Evolutionary conservation across 1,140 invertebrate genomes (phyloP).

Genomic region (Acromyrmex charruanus): DNA sequence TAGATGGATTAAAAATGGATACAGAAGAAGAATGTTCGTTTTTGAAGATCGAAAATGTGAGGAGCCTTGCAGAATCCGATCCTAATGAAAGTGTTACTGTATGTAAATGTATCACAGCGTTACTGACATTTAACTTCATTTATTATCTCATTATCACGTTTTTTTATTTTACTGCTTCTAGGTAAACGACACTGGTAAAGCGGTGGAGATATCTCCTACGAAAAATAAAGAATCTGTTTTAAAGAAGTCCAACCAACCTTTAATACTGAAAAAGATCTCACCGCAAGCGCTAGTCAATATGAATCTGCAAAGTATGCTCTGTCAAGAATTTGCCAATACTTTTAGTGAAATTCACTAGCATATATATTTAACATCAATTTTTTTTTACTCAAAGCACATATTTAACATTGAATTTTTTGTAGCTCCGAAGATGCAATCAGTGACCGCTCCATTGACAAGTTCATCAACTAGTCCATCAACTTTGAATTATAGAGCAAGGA

Average conservation of each 20-base stretch:
- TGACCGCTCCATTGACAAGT: slow-evolving; percentile 5
- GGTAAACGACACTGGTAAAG: slow-evolving; percentile 81
- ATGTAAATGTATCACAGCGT: slow-evolving; percentile 24
- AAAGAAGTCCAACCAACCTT: slow-evolving; percentile 76
- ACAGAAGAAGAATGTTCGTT: slow-evolving; percentile 78
- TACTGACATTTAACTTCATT: not conserved
- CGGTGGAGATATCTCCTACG: slow-evolving; percentile 75
- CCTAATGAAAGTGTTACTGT: slow-evolving; percentile 71
- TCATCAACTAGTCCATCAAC: slow-evolving; percentile 17
- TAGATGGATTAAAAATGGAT: slow-evolving; percentile 41
- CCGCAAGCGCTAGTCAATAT: slow-evolving; percentile 29
- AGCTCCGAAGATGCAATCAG: slow-evolving; percentile 13
- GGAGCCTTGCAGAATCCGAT: slow-evolving; percentile 79
- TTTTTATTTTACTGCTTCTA: slow-evolving; percentile 49
- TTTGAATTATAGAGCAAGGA: slow-evolving; percentile 68
- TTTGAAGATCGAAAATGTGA: slow-evolving; percentile 83
- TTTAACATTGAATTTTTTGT: slow-evolving; percentile 40
- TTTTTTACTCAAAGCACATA: not conserved
- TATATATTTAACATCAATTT: not conserved
- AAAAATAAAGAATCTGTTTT: slow-evolving; percentile 78
- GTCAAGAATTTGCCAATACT: slow-evolving; percentile 62
- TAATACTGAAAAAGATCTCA: slow-evolving; percentile 80
- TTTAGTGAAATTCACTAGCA: not conserved
- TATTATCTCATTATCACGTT: not conserved
- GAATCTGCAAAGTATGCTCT: slow-evolving; percentile 67